Conservation (phyloP, 1,140 invertebrate species). For the Tetraneura akinire region DNA sequence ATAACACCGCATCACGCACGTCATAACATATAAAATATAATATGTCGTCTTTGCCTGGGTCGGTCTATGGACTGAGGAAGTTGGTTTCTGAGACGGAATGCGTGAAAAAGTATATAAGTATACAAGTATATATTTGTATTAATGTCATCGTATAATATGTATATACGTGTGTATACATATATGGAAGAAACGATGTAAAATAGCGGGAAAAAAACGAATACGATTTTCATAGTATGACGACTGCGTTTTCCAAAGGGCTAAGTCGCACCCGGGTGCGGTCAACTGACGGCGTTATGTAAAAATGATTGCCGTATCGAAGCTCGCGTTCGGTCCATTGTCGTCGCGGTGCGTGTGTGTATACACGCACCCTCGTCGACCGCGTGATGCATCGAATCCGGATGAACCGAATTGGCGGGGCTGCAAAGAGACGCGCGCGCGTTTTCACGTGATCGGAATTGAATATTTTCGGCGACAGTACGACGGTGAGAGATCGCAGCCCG, state of each 20-base stretch:
- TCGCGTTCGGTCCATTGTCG: background rate
- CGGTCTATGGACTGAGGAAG: background rate
- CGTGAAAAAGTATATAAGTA: conserved; percentile 13
- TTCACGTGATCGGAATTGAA: conserved; percentile 30
- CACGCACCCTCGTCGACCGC: background rate
- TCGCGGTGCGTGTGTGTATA: background rate
- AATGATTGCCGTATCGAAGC: background rate
- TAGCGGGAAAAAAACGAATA: background rate
- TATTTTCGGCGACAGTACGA: background rate
- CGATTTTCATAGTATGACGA: background rate
- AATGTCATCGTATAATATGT: too few relatives aligned
- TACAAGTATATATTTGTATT: background rate
- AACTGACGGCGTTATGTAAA: background rate
- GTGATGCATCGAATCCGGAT: background rate
- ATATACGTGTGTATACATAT: too few relatives aligned
- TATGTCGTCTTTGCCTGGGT: background rate
- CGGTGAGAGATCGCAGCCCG: too few relatives aligned
- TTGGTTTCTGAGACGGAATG: background rate
- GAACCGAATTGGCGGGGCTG: background rate
- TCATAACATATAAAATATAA: too few relatives aligned
- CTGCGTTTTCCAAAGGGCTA: background rate
- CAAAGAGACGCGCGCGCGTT: background rate
- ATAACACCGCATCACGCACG: background rate
- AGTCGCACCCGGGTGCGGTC: background rate
- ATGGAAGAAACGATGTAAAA: too few relatives aligned